These are phyloP conservation scores for Trachelus troglodyta DNA, from an alignment of 2,888 invertebrate genomes.

Conservation along the genomic window DNA sequence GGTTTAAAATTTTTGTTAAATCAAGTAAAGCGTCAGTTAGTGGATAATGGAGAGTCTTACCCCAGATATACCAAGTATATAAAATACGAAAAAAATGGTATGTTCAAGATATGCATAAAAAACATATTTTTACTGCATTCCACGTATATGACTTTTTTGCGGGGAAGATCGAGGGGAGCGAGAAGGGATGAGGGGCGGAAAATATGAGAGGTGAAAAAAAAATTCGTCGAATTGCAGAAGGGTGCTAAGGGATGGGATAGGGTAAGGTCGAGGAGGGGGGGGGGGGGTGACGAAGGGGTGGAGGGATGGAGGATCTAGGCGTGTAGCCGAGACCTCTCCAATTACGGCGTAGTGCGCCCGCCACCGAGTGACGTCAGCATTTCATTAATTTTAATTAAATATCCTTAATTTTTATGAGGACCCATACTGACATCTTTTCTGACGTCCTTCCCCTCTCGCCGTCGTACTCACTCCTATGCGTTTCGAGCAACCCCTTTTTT, in stretches of 20 bases:
- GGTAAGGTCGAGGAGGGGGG: neutral
- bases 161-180: neutral
- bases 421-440: neutral
- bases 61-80: no score
- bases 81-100: no score
- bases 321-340: constrained; percentile 49
- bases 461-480: neutral
- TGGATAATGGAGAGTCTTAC: no score
- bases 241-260: neutral
- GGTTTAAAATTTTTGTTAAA: neutral
- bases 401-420: constrained; percentile 46
- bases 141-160: no score
- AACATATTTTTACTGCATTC: no score
- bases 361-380: constrained; percentile 43
- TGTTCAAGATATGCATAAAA: no score
- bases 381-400: constrained; percentile 62
- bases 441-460: neutral
- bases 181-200: neutral
- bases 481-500: neutral
- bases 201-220: neutral
- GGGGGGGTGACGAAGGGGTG: neutral
- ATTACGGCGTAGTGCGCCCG: constrained; percentile 39
- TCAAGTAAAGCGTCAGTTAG: neutral
- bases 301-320: neutral
- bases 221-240: neutral